Evolutionary conservation across 2,113 vertebrate genomes (phyloP), one percentile per base, ranked within the genome.

Genomic region (Hymenochirus boettgeri): DNA sequence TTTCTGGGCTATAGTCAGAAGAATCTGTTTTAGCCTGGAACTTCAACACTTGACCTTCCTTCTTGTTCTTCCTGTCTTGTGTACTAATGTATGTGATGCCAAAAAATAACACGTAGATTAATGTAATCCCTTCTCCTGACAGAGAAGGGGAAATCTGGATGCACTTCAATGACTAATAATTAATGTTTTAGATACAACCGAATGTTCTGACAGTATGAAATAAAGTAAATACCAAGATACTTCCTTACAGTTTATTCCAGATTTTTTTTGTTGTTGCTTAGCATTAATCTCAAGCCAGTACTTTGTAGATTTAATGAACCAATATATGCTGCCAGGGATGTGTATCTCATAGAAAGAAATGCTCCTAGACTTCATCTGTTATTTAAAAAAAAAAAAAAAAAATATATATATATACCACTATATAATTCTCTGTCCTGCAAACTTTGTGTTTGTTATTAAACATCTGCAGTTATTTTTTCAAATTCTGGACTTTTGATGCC

Each of bases 231-330:
- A 56, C 26, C 24, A 8, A 26, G n/a, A n/a, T n/a, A n/a, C n/a
- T n/a, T n/a, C n/a, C n/a, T n/a, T 3, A 45, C 23, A 45, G 7
- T 18, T 29, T 5, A 22, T 17, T 45, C 51, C 33, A 45, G 54
- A 22, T 45, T 27, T 18, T 48, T 51, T 39, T 62, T 64, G 17
- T 23, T n/a, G 23, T 37, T 54, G 3, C 3, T 27, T 26, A 18
- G 26, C 52, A 65, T 65, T 64, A 55, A 46, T 64, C 62, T 56
- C 52, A 6, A n/a, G 52, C 62, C 52, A 64, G 56, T 22, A 24
- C 37, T 17, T 64, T 56, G 9, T 17, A 56, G 18, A 19, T 64
- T 13, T 52, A 46, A 22, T 3, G 27, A 65, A 65, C 8, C 7
- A 13, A 33, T 27, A 5, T 37, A 65, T 7, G 25, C 7, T 2